Percentiles rank a stretch among this genome's conserved stretches.
These are phyloP conservation scores for Aix galericulata DNA, from an alignment of 2,113 vertebrate species.

Conservation along the genomic window DNA sequence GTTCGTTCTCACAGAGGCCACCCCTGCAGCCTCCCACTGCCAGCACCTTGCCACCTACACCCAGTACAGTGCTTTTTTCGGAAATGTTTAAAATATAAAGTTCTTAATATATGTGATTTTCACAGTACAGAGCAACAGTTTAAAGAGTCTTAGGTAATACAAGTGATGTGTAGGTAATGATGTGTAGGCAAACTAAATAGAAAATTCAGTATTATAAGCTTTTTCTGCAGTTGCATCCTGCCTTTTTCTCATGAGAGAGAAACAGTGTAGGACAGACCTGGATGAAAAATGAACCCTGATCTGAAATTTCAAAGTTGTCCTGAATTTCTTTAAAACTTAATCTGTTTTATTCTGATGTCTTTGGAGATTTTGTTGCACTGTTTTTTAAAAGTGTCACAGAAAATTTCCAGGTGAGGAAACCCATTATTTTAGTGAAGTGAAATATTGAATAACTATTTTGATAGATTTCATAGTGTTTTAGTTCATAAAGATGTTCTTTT, in stretches of 20 bases:
- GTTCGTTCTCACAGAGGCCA: neutral
- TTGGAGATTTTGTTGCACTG: neutral
- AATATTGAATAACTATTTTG: neutral
- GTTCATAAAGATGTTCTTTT: neutral
- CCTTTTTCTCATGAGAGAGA: neutral
- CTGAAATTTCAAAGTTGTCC: neutral
- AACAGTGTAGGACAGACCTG: neutral
- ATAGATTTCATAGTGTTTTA: neutral
- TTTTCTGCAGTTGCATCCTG: neutral
- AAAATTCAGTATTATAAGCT: neutral
- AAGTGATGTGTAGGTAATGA: neutral
- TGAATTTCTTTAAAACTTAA: neutral
- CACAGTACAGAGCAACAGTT: neutral
- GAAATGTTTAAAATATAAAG: neutral
- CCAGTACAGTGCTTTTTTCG: neutral
- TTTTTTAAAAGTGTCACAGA: neutral
- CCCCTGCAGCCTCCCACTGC: accelerated
- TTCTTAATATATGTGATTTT: neutral
- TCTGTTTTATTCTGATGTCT: neutral
- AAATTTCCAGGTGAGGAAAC: neutral
- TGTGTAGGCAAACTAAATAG: neutral
- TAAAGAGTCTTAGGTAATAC: neutral
- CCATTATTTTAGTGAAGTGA: neutral
- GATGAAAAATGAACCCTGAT: neutral
- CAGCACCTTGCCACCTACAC: accelerated